Percentiles rank a stretch among this genome's conserved stretches.
These are phyloP conservation scores for Anarhynchus alexandrinus DNA, from an alignment of 2,113 vertebrate species.

Conservation along the genomic window DNA sequence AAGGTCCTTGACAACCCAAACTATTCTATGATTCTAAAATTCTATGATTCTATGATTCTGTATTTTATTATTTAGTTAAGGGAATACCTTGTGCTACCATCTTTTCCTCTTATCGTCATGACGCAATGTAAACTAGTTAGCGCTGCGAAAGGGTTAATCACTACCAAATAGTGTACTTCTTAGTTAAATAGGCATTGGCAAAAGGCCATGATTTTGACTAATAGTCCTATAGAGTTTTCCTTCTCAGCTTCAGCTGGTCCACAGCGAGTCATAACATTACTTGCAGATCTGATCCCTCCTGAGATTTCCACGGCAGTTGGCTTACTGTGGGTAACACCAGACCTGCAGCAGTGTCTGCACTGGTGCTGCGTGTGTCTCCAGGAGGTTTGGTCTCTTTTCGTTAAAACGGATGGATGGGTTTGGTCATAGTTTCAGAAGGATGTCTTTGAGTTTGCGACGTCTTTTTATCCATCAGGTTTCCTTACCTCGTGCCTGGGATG, in stretches of 20 bases:
- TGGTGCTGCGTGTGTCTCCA: rapidly evolving
- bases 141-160: background rate
- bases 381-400: background rate
- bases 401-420: background rate
- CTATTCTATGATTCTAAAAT: background rate
- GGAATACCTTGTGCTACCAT: background rate
- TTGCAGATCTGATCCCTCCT: no score
- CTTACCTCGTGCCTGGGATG: background rate
- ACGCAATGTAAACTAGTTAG: background rate
- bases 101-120: background rate
- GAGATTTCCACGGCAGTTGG: background rate
- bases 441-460: background rate
- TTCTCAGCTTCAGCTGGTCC: background rate
- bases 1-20: background rate
- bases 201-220: background rate
- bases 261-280: rapidly evolving
- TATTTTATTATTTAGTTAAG: background rate
- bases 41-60: background rate
- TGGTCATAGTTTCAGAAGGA: background rate
- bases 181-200: background rate
- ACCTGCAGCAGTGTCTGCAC: background rate
- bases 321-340: background rate
- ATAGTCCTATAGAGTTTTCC: background rate
- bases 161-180: background rate
- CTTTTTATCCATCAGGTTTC: background rate